These are phyloP conservation scores for Phortica okadai DNA, from an alignment of 2,888 invertebrate genomes.

Conservation along the genomic window DNA sequence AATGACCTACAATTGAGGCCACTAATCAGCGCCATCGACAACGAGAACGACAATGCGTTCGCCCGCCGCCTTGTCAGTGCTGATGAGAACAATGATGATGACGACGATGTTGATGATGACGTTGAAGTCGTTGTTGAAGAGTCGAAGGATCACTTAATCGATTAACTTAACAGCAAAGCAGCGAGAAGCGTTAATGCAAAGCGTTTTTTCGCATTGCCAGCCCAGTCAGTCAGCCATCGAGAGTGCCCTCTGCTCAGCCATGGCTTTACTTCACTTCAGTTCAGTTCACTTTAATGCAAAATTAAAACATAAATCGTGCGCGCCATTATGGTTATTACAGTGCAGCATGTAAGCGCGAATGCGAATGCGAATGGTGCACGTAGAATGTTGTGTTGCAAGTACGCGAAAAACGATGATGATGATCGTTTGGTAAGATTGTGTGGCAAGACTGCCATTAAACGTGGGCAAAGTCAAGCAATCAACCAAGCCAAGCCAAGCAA, in stretches of 20 bases:
- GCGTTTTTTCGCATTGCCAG: conserved; percentile 48
- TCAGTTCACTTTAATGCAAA: conserved; percentile 64
- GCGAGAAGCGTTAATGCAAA: conserved; percentile 40
- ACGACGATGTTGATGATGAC: not conserved
- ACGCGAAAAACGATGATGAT: conserved; percentile 55
- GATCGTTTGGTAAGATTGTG: conserved; percentile 64
- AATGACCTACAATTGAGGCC: not conserved
- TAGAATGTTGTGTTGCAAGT: conserved; percentile 60
- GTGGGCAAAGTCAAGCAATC: conserved; percentile 54
- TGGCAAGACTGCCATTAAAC: conserved; percentile 35
- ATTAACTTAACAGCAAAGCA: conserved; percentile 56
- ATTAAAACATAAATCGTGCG: conserved; percentile 74
- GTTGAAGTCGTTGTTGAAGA: not conserved
- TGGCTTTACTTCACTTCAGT: conserved; percentile 14
- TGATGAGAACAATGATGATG: not conserved
- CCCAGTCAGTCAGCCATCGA: not conserved
- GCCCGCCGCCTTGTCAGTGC: not conserved
- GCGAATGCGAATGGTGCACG: conserved; percentile 18
- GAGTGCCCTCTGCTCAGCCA: not conserved
- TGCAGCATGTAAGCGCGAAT: conserved; percentile 51
- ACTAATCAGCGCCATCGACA: not conserved
- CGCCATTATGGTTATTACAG: conserved; percentile 73
- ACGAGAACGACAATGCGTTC: no score
- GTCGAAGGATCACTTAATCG: conserved; percentile 69
- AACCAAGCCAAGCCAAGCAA: conserved; percentile 42